Conservation (phyloP, 2,888 invertebrate species). For the Aphodius granarius region DNA sequence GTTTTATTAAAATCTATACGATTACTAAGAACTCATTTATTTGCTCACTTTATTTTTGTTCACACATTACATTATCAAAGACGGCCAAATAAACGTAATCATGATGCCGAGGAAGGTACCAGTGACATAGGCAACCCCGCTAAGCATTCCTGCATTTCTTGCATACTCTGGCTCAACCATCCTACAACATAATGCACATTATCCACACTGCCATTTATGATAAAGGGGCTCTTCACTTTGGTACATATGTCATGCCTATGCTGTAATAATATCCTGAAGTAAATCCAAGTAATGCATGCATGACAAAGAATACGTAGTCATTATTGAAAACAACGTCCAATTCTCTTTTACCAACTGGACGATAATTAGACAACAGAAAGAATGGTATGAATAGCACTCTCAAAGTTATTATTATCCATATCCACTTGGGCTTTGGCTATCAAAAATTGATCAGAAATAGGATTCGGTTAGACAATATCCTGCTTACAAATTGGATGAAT, state of each 20-base stretch:
- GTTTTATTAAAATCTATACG: too few relatives aligned
- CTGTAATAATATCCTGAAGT: slow-evolving; percentile 93
- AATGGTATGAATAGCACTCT: slow-evolving; percentile 84
- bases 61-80: neutral
- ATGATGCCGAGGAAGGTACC: slow-evolving; percentile 85
- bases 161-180: slow-evolving; percentile 81
- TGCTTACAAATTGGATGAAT: slow-evolving; percentile 73
- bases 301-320: slow-evolving; percentile 80
- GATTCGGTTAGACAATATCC: neutral
- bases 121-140: slow-evolving; percentile 86
- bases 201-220: slow-evolving; percentile 57
- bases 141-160: slow-evolving; percentile 94
- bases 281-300: slow-evolving; percentile 83
- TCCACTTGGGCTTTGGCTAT: slow-evolving; percentile 78
- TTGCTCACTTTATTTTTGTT: neutral
- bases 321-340: slow-evolving; percentile 72
- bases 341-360: slow-evolving; percentile 54
- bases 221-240: slow-evolving; percentile 83
- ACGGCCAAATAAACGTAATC: slow-evolving; percentile 72
- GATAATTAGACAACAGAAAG: slow-evolving; percentile 89
- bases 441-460: slow-evolving; percentile 32
- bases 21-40: too few relatives aligned
- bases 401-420: slow-evolving; percentile 70
- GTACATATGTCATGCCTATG: slow-evolving; percentile 90
- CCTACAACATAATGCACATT: slow-evolving; percentile 56